Conservation (phyloP, 92 coral and sea anemone species). For the Parazoanthus swiftii region DNA sequence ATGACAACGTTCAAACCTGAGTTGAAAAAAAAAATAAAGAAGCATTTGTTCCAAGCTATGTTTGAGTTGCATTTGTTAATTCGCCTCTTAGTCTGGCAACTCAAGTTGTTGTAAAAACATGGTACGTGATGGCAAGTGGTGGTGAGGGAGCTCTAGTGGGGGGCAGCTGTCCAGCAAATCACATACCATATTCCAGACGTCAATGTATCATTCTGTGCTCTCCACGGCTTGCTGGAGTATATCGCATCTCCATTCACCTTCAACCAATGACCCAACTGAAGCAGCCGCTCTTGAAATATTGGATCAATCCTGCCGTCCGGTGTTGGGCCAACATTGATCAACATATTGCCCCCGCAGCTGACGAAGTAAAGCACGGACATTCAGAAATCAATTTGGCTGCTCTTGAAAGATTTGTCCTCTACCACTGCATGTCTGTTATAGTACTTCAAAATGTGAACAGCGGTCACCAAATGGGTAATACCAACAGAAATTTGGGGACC, state of each 20-base stretch:
- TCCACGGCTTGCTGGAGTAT: slow-evolving; percentile 88
- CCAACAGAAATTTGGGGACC: no score
- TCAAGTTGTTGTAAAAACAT: not conserved
- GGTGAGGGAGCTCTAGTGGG: not conserved
- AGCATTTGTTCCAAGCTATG: no score
- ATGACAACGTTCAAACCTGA: no score
- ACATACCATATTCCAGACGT: slow-evolving; percentile 79
- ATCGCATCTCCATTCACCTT: slow-evolving; percentile 92
- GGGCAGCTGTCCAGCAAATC: not conserved
- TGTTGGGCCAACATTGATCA: slow-evolving; percentile 94
- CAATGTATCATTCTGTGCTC: slow-evolving; percentile 88
- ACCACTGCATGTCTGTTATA: no score
- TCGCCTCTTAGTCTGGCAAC: no score
- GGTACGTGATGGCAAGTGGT: not conserved
- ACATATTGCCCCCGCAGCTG: slow-evolving; percentile 95
- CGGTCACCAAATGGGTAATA: not conserved
- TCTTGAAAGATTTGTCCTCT: not conserved
- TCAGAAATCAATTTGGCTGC: not conserved
- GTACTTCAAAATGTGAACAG: not conserved
- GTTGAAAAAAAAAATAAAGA: no score
- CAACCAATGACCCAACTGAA: slow-evolving; percentile 95
- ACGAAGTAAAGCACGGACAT: not conserved
- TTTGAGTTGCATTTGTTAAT: no score
- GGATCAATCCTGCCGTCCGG: slow-evolving; percentile 86
- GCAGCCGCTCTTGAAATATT: slow-evolving; percentile 85